Percentiles rank a stretch among this genome's conserved stretches.
Evolutionary conservation across 2,797 vertebrate genomes (phyloP).

Genomic region (Pseudomugil gertrudae): DNA sequence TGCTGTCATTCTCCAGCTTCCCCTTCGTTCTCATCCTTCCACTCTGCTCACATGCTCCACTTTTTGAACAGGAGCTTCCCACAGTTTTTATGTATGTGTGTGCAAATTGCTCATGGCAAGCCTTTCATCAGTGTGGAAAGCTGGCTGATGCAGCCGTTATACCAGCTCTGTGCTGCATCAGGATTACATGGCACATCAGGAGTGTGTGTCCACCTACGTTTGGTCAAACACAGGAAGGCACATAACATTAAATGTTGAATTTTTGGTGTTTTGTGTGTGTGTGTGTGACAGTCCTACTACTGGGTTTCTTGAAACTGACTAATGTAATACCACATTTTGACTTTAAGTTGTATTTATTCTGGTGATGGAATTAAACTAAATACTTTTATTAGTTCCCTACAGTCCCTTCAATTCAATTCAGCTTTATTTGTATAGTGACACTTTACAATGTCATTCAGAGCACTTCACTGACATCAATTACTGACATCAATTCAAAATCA

Average conservation of each 20-base stretch:
- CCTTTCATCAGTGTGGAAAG: slow-evolving; percentile 65
- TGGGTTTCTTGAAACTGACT: slow-evolving; percentile 9
- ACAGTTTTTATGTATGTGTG: slow-evolving; percentile 23
- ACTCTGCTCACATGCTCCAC: slow-evolving; percentile 21
- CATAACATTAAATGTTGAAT: slow-evolving; percentile 43
- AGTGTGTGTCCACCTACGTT: slow-evolving; percentile 57
- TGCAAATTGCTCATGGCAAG: slow-evolving; percentile 53
- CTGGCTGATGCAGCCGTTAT: slow-evolving; percentile 70
- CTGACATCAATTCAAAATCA: too few species aligned
- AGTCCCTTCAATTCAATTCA: too few species aligned
- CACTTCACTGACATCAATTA: too few species aligned
- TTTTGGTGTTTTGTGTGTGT: slow-evolving; percentile 13
- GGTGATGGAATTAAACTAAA: not conserved
- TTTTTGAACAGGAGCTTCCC: slow-evolving; percentile 24
- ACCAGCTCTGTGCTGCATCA: slow-evolving; percentile 65
- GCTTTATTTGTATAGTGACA: too few species aligned
- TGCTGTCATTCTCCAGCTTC: slow-evolving; percentile 15
- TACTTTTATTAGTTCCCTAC: not conserved
- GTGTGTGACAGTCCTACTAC: not conserved
- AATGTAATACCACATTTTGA: not conserved
- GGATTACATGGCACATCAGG: slow-evolving; percentile 72
- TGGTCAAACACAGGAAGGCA: slow-evolving; percentile 58
- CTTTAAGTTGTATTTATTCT: not conserved
- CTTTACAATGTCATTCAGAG: too few species aligned
- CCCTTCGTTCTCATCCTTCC: not conserved